phyloP scores from a whole-genome alignment of 2,888 invertebrate genomes.

The Cerastis leucographa region DNA sequence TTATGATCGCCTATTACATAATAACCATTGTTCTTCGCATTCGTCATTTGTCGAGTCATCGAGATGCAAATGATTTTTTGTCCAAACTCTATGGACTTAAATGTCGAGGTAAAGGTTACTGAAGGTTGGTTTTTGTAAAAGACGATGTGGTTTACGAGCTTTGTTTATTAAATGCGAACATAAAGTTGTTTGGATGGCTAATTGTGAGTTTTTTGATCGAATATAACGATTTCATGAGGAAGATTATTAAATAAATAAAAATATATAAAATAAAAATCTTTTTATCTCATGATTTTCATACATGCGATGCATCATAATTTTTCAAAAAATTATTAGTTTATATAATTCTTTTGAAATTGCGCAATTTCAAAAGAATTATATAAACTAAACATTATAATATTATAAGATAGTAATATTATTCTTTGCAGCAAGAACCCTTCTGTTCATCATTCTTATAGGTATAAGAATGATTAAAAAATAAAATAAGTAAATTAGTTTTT shows the following conservation, averaged over 20 bases:
- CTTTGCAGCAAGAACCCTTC: background rate
- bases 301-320: background rate
- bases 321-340: background rate
- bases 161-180: slow-evolving; percentile 2
- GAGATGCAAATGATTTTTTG: slow-evolving; percentile 42
- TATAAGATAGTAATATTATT: background rate
- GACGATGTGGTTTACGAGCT: slow-evolving; percentile 1
- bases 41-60: slow-evolving; percentile 41
- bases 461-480: too few relatives aligned
- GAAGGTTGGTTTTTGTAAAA: slow-evolving; percentile 4
- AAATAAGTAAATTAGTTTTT: background rate
- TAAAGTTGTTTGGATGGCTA: slow-evolving; percentile 1
- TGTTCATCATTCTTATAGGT: background rate
- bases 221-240: background rate
- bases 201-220: background rate
- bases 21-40: slow-evolving; percentile 48
- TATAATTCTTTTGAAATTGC: background rate
- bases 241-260: background rate
- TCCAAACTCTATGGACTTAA: slow-evolving; percentile 32
- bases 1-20: slow-evolving; percentile 25
- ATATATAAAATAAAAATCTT: background rate
- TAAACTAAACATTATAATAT: background rate
- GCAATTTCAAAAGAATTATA: background rate
- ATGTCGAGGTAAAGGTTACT: slow-evolving; percentile 57
- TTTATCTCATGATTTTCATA: background rate